phyloP scores from a whole-genome alignment of 92 coral and sea anemone species.

The Micromussa lordhowensis region DNA sequence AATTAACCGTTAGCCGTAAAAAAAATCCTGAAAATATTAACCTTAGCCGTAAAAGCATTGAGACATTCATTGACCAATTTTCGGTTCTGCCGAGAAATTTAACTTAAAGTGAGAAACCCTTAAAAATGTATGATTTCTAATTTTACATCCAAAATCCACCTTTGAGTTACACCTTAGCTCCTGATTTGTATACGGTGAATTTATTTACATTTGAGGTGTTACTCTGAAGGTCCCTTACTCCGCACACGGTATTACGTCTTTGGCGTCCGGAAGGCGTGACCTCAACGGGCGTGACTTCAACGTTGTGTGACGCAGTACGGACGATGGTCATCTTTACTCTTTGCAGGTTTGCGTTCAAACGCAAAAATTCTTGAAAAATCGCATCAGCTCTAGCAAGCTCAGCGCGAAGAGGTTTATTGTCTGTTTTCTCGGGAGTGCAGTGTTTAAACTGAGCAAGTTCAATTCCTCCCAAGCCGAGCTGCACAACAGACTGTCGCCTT shows the following conservation, averaged over 20 bases:
- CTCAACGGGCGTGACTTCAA: conserved; percentile 18
- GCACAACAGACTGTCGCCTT: conserved; percentile 78
- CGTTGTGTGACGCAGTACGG: conserved; percentile 73
- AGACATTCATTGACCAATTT: too few relatives aligned
- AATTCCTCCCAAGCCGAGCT: conserved; percentile 83
- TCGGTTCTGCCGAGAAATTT: too few relatives aligned
- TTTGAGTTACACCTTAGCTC: conserved; percentile 34
- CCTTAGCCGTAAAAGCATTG: too few relatives aligned
- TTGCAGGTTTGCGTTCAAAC: conserved; percentile 74
- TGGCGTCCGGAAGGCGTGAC: conserved; percentile 18
- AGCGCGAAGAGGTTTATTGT: conserved; percentile 51
- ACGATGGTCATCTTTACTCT: conserved; percentile 67
- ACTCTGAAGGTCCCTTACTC: conserved; percentile 45
- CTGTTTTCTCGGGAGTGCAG: conserved; percentile 38
- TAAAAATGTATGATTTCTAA: not conserved
- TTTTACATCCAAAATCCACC: not conserved
- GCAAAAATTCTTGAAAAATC: conserved; percentile 82
- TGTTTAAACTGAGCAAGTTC: conserved; percentile 81
- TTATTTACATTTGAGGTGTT: conserved; percentile 25
- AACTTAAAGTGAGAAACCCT: too few relatives aligned
- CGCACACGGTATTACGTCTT: conserved; percentile 59
- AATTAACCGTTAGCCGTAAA: too few relatives aligned
- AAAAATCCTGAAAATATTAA: too few relatives aligned
- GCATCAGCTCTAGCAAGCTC: conserved; percentile 82
- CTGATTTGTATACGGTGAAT: conserved; percentile 69